These are phyloP conservation scores for Hydractinia echinata DNA, from an alignment of 30 jellyfish, hydroid and myxozoan species.

Conservation along the genomic window DNA sequence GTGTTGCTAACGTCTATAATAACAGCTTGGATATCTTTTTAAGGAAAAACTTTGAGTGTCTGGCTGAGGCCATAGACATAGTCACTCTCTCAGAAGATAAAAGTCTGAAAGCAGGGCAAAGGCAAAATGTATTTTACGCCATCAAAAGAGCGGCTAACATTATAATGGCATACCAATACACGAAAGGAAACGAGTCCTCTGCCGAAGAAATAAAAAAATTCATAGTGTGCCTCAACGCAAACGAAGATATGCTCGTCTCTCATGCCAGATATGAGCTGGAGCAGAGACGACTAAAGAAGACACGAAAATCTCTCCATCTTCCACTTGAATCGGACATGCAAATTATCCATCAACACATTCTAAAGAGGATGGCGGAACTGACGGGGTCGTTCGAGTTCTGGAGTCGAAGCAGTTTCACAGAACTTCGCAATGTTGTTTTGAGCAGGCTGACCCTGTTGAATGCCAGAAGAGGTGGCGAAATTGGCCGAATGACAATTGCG, in stretches of 20 bases:
- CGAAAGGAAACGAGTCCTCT: background rate
- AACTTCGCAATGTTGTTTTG: background rate
- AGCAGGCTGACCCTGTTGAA: constrained; percentile 6
- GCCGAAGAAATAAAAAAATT: constrained; percentile 2
- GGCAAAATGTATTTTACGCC: background rate
- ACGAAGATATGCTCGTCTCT: background rate
- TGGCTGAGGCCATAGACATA: background rate
- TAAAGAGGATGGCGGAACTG: constrained; percentile 1
- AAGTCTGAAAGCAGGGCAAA: constrained; percentile 4
- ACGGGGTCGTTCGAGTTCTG: constrained; percentile 7
- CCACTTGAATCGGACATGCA: constrained; percentile 3
- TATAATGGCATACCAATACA: background rate
- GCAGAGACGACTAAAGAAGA: background rate
- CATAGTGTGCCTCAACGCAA: background rate
- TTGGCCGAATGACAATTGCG: constrained; percentile 5
- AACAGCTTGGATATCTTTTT: background rate
- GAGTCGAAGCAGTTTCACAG: background rate
- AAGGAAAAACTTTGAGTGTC: background rate
- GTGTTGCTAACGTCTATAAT: background rate
- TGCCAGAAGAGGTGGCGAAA: constrained; percentile 16
- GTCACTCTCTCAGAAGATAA: background rate
- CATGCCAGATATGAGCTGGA: constrained; percentile 2
- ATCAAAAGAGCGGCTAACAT: background rate
- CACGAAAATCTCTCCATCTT: background rate
- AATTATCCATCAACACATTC: background rate